Evolutionary conservation across 2,113 vertebrate species (phyloP), one percentile per base, ranked within the genome.

Genomic region (Strix uralensis): DNA sequence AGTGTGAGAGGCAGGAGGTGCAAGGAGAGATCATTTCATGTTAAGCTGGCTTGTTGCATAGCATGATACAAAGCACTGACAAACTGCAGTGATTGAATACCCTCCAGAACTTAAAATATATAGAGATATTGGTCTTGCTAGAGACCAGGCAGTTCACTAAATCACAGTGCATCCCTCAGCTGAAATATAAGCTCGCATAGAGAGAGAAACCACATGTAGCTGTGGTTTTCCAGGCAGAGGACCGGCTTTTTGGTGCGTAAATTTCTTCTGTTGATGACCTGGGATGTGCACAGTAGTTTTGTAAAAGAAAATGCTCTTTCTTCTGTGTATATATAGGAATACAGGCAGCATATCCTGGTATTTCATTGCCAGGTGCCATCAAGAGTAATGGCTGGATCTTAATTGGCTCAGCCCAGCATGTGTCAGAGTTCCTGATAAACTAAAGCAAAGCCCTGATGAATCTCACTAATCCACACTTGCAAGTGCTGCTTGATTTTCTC

Each of bases 71-170:
- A 94, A 93, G 55, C 79, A 80, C 19, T 1, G 2, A 70, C 54
- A 93, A 61, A 72, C 47, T 38, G 23, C 3, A 3, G 12, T 94
- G 73, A 92, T 86, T 63, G 92, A 96, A 95, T 81, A 83, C 34
- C 21, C 18, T 62, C 71, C 81, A 72, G 46, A 83, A 84, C 51
- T 69, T 72, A 36, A 69, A 84, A 46, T 8, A 26, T 32, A 49
- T 81, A 91, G 63, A 65, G 74, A 78, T 81, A 82, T 13, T 90
- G 72, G 69, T 84, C 78, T 95, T 92, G 49, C 34, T 57, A 73
- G 78, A 94, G 42, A 69, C 38, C 46, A 82, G 44, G 46, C 54
- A 75, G 80, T 74, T 96, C 81, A 72, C 55, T 96, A 92, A 95
- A 92, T 94, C 88, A 82, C 78, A 57, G 15, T 22, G 30, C 40